phyloP scores from a whole-genome alignment of 2,888 invertebrate genomes.

The Drepanosiphum platanoidis region DNA sequence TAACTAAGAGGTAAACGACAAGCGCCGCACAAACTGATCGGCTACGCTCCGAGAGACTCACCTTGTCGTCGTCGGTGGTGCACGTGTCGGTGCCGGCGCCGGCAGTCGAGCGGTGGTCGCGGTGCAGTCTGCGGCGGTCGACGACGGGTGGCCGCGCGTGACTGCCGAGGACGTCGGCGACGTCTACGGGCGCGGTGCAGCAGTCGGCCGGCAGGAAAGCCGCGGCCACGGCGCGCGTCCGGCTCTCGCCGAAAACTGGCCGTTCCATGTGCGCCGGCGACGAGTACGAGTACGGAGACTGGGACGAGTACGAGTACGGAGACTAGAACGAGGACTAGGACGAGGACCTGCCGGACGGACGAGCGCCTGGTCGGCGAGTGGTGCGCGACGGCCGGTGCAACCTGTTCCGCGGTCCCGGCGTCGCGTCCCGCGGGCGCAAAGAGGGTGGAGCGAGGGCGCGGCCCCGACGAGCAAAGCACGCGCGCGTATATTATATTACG shows the following conservation, averaged over 20 bases:
- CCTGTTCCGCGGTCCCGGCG: conserved; percentile 41
- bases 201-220: conserved; percentile 40
- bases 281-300: neutral
- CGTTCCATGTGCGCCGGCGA: neutral
- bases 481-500: no score
- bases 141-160: neutral
- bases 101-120: no score
- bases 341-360: conserved; percentile 32
- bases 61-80: neutral
- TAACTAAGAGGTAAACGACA: no score
- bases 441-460: conserved; percentile 50
- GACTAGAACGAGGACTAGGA: neutral
- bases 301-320: neutral
- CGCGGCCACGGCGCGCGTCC: conserved; percentile 24
- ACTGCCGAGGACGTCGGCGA: conserved; percentile 9
- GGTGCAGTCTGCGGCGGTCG: neutral
- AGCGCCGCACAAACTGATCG: no score
- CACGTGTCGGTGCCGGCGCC: neutral
- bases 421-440: neutral
- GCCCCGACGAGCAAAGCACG: neutral
- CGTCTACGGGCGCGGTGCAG: conserved; percentile 13
- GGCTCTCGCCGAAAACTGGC: neutral
- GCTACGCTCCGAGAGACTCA: neutral
- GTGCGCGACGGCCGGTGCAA: conserved; percentile 53
- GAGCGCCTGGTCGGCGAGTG: conserved; percentile 51